phyloP scores from a whole-genome alignment of 2,113 vertebrate genomes.

The Mugil cephalus region DNA sequence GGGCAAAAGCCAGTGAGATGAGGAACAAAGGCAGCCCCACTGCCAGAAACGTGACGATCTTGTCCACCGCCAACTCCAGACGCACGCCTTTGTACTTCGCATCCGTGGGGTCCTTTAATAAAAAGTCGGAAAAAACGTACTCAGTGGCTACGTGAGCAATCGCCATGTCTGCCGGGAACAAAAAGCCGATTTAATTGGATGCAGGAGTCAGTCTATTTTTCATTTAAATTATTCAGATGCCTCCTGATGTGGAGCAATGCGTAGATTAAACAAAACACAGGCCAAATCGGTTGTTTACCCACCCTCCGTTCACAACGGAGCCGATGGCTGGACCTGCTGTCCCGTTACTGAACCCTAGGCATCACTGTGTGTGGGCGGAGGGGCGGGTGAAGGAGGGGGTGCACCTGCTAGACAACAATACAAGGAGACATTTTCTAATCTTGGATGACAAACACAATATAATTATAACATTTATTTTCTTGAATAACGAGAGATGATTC shows the following conservation, averaged over 20 bases:
- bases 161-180: constrained; percentile 85
- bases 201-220: background rate
- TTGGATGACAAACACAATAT: too few species aligned
- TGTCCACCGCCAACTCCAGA: constrained; percentile 92
- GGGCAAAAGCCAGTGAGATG: constrained; percentile 96
- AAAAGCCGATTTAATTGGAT: constrained; percentile 38
- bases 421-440: background rate
- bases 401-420: background rate
- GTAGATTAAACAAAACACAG: background rate
- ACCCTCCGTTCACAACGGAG: constrained; percentile 2
- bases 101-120: constrained; percentile 92
- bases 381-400: background rate
- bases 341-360: constrained; percentile 22
- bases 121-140: constrained; percentile 96
- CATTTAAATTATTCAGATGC: background rate
- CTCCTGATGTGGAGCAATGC: background rate
- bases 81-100: constrained; percentile 92
- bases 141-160: constrained; percentile 95
- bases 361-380: background rate
- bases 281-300: constrained; percentile 10
- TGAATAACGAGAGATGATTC: too few species aligned
- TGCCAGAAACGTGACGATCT: constrained; percentile 91
- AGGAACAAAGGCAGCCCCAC: constrained; percentile 95
- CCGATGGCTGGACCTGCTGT: constrained; percentile 39
- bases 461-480: too few species aligned